Base-by-base conservation (phyloP, 2,888 invertebrate genomes). In the Tanytarsus gracilentus region DNA sequence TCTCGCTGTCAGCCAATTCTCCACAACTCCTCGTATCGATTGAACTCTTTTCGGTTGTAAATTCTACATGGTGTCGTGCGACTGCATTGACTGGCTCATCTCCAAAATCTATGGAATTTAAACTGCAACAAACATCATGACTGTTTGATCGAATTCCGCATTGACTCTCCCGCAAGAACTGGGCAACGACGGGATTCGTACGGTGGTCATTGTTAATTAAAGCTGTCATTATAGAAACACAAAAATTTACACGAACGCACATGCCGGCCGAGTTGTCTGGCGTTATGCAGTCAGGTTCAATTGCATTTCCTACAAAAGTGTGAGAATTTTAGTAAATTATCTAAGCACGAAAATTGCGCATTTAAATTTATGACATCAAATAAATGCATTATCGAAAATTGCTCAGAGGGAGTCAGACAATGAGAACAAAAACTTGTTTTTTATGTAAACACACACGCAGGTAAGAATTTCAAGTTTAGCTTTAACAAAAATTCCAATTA, bases 241-340 rank as follows among this genome's bases (percentile, higher is more conserved):
- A 60, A 25, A 14, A 39, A 7, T 5, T 8, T n/a, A 48, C 60
- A n/a, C 25, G 4, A 23, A 60, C 36, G n/a, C 62, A 62, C 30
- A n/a, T 25, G 1, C 62, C 62, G 4, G 21, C 8, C n/a, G n/a
- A n/a, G 9, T 53, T 39, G 9, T 18, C 44, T 8, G 61, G 62
- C 7, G 61, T 62, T n/a, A 36, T n/a, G 29, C 62, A 62, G 14
- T 44, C 50, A 4, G 49, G 26, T 21, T 23, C n/a, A 18, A 50
- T 33, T 49, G 29, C 3, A n/a, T 16, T 14, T 23, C 18, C 44
- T 44, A 27, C 23, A 39, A 18, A 18, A 6, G 21, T 16, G 8
- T 1, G 18, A 40, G n/a, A n/a, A n/a, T n/a, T n/a, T n/a, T n/a
- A n/a, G n/a, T n/a, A n/a, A n/a, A n/a, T n/a, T n/a, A n/a, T n/a